Conservation (phyloP, 2,888 invertebrate genomes). For the Malachius bipustulatus region DNA sequence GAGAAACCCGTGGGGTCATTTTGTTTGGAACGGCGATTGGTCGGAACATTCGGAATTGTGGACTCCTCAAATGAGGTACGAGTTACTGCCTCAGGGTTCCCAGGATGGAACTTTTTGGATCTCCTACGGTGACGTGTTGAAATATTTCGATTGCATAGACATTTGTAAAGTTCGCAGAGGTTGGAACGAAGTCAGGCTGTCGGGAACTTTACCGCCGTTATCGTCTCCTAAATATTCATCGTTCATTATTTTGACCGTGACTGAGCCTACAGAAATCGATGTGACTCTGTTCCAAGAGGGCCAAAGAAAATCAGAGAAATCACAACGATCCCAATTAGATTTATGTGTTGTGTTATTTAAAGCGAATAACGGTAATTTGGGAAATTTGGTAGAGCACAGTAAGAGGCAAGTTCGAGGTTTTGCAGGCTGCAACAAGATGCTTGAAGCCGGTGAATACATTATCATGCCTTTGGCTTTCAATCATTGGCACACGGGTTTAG, state of each 20-base stretch:
- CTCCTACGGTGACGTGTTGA: slow-evolving; percentile 85
- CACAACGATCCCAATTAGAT: slow-evolving; percentile 81
- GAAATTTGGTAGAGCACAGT: slow-evolving; percentile 71
- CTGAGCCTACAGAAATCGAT: slow-evolving; percentile 93
- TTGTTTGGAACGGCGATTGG: slow-evolving; percentile 96
- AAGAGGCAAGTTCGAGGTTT: slow-evolving; percentile 81
- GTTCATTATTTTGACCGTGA: slow-evolving; percentile 78
- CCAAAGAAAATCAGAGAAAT: slow-evolving; percentile 67
- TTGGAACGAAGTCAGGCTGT: slow-evolving; percentile 85
- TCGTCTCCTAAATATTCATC: slow-evolving; percentile 72
- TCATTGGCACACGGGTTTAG: slow-evolving; percentile 89
- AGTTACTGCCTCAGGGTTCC: slow-evolving; percentile 63
- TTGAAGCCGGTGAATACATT: slow-evolving; percentile 86
- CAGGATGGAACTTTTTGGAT: slow-evolving; percentile 97
- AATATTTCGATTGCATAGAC: slow-evolving; percentile 95
- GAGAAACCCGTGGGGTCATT: slow-evolving; percentile 98
- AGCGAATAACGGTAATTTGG: slow-evolving; percentile 62
- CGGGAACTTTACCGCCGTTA: slow-evolving; percentile 70
- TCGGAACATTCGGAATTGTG: slow-evolving; percentile 66
- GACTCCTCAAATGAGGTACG: slow-evolving; percentile 55
- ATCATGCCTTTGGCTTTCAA: slow-evolving; percentile 90
- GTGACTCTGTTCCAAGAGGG: slow-evolving; percentile 80
- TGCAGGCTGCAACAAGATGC: slow-evolving; percentile 90
- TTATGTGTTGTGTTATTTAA: slow-evolving; percentile 81
- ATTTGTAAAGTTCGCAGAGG: slow-evolving; percentile 89